phyloP scores from a whole-genome alignment of 2,797 vertebrate species.

The Melanogrammus aeglefinus region DNA sequence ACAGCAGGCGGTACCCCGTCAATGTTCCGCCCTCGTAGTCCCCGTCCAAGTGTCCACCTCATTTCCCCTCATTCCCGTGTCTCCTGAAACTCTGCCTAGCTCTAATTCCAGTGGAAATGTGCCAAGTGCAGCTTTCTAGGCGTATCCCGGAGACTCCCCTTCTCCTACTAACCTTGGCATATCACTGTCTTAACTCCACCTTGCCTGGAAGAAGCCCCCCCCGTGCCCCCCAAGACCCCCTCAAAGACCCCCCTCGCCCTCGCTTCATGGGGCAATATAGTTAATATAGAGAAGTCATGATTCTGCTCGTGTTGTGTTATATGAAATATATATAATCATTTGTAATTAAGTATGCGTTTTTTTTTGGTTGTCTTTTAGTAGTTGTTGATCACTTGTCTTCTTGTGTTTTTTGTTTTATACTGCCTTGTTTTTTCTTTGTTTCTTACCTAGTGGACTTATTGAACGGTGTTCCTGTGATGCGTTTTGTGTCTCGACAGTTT shows the following conservation, averaged over 20 bases:
- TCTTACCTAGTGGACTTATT: constrained; percentile 43
- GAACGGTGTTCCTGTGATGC: constrained; percentile 11
- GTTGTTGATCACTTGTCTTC: constrained; percentile 31
- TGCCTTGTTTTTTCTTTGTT: constrained; percentile 5
- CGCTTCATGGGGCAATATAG: constrained; percentile 1
- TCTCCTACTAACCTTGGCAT: constrained; percentile 14
- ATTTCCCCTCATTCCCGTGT: constrained; percentile 40
- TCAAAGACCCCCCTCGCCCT: background rate
- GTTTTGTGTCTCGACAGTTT: constrained; percentile 41
- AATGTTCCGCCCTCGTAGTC: no score
- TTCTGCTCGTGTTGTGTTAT: constrained; percentile 25
- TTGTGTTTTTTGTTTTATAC: constrained; percentile 23
- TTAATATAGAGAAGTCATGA: constrained; percentile 20
- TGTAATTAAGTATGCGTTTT: constrained; percentile 33
- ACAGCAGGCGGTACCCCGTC: background rate
- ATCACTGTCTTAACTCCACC: constrained; percentile 17
- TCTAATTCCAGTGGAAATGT: constrained; percentile 41
- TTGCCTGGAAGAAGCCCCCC: background rate
- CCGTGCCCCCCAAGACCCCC: background rate
- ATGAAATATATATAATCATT: constrained; percentile 31
- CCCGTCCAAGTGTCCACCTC: no score
- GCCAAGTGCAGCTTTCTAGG: constrained; percentile 49
- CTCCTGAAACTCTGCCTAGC: constrained; percentile 18
- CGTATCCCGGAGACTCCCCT: constrained; percentile 28
- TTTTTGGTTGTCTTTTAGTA: constrained; percentile 15